Percentiles rank a stretch among this genome's conserved stretches.
Conservation (phyloP, 2,888 invertebrate genomes). For the Pycnomerus fuliginosus region DNA sequence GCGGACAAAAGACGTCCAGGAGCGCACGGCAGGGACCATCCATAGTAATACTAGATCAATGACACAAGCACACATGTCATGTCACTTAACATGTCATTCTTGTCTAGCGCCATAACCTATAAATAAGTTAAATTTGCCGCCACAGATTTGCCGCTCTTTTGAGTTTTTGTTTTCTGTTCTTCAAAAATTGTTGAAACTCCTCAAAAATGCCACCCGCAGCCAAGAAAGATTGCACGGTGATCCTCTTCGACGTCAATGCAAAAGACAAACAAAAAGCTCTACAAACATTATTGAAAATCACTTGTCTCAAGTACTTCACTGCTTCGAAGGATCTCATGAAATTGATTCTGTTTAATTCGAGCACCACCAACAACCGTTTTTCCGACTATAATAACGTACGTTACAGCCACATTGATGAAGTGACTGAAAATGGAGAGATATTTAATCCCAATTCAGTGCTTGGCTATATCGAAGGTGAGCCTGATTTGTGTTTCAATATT, state of each 20-base stretch:
- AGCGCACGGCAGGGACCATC: too few relatives aligned
- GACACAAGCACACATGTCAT: too few relatives aligned
- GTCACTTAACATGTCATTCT: too few relatives aligned
- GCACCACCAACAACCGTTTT: constrained; percentile 9
- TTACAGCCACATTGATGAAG: constrained; percentile 15
- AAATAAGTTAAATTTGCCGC: too few relatives aligned
- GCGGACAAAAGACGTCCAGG: too few relatives aligned
- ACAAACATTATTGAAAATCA: constrained; percentile 13
- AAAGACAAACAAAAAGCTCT: background rate
- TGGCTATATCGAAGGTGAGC: constrained; percentile 10
- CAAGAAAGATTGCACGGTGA: background rate
- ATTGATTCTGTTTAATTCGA: constrained; percentile 14
- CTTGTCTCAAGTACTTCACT: constrained; percentile 5
- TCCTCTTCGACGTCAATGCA: background rate
- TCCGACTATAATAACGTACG: constrained; percentile 2
- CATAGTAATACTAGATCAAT: too few relatives aligned
- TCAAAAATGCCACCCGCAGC: background rate
- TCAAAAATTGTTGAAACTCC: too few relatives aligned
- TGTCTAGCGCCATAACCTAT: too few relatives aligned
- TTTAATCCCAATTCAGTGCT: constrained; percentile 5
- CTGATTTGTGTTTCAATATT: background rate
- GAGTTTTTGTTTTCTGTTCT: too few relatives aligned
- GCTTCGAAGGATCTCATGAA: constrained; percentile 11
- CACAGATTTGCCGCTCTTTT: too few relatives aligned
- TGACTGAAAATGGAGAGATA: background rate